phyloP scores from a whole-genome alignment of 1,140 invertebrate species.

The Paralvinella palmiformis region DNA sequence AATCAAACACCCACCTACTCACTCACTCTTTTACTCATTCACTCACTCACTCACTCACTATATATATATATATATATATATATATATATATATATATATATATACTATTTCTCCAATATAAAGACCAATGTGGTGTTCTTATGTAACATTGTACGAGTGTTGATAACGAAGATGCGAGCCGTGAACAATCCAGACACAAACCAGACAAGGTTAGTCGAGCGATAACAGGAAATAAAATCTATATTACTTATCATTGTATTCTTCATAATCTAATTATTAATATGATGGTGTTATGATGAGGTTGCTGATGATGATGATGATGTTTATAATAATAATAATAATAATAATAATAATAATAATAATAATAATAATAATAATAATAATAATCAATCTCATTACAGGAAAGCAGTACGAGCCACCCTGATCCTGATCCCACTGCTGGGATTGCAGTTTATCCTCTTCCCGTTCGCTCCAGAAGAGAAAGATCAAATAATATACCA shows the following conservation, averaged over 20 bases:
- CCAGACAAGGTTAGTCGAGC: constrained; percentile 44
- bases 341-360: too few relatives aligned
- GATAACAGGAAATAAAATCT: neutral
- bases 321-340: too few relatives aligned
- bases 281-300: neutral
- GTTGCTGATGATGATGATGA: too few relatives aligned
- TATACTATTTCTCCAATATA: too few relatives aligned
- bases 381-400: constrained; percentile 21
- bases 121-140: constrained; percentile 82
- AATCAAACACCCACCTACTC: too few relatives aligned
- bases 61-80: too few relatives aligned
- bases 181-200: constrained; percentile 48
- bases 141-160: constrained; percentile 85
- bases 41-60: too few relatives aligned
- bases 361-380: too few relatives aligned
- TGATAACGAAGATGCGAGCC: constrained; percentile 78
- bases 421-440: constrained; percentile 52
- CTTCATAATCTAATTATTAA: neutral
- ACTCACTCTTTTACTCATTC: too few relatives aligned
- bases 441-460: constrained; percentile 39
- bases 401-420: constrained; percentile 56
- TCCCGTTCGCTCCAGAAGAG: constrained; percentile 59
- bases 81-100: too few relatives aligned
- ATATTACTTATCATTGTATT: neutral
- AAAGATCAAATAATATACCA: too few relatives aligned